phyloP scores from a whole-genome alignment of 2,888 invertebrate genomes.

The Cacoxenus indagator region DNA sequence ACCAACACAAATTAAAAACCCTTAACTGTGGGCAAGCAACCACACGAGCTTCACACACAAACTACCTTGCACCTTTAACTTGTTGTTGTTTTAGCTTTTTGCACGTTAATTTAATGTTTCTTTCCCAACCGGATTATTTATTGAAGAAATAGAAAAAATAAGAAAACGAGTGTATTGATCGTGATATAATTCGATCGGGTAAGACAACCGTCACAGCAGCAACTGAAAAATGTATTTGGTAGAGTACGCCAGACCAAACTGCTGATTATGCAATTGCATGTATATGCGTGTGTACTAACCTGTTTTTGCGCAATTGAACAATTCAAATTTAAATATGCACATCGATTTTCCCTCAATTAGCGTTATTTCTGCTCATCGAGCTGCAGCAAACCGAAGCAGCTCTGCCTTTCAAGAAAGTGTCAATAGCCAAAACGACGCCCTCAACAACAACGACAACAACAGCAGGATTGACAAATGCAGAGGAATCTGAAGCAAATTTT shows the following conservation, averaged over 20 bases:
- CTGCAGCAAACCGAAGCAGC: constrained; percentile 72
- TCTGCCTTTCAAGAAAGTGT: constrained; percentile 75
- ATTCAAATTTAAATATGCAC: neutral
- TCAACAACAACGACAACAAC: constrained; percentile 72
- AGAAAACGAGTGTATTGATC: constrained; percentile 5
- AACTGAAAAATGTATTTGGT: neutral
- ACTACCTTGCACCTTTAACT: neutral
- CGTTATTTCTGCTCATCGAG: constrained; percentile 71
- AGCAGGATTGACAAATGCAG: constrained; percentile 47
- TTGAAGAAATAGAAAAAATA: neutral
- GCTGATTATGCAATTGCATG: constrained; percentile 39
- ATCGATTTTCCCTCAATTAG: constrained; percentile 38
- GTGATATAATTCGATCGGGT: constrained; percentile 41
- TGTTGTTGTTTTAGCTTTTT: neutral
- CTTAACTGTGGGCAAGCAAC: constrained; percentile 15
- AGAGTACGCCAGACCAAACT: constrained; percentile 6
- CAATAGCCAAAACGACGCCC: constrained; percentile 68
- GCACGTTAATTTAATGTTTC: constrained; percentile 13
- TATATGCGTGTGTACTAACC: constrained; percentile 2
- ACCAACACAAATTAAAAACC: neutral
- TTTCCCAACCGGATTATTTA: constrained; percentile 35
- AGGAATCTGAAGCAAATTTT: constrained; percentile 45
- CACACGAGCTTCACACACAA: neutral
- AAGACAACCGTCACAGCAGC: neutral
- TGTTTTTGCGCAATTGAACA: constrained; percentile 1